Base-by-base conservation (phyloP, 2,113 vertebrate genomes). In the Chiloscyllium plagiosum region DNA sequence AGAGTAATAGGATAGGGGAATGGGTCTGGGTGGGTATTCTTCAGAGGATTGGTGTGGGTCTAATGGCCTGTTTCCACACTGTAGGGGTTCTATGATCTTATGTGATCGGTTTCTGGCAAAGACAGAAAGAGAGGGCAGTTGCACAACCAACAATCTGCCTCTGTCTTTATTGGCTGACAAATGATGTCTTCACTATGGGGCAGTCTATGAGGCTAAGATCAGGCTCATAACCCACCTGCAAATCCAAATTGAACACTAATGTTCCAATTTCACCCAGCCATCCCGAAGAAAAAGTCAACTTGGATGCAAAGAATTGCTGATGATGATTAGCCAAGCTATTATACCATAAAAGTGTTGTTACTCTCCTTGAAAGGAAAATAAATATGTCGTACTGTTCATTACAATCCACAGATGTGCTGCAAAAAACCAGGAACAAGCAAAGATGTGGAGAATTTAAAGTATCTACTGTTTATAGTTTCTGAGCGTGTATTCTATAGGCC, bases 361-460 rank as follows among this genome's bases (percentile, higher is more conserved):
- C 19, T 33, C 4, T 19, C 37, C 56, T 93, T 37, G 89, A 66
- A 93, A n/a, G 33, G 61, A 10, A 66, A 93, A 93, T 56, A 90
- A 90, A 56, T 12, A 29, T 29, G 13, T n/a, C 17, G 8, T 1
- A 92, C 89, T 66, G 61, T 66, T 37, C 61, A 66, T 68, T 65
- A 93, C 61, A 68, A 93, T 37, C 66, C 61, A 66, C 89, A 93
- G 61, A 66, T 93, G 89, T 8, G 29, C 56, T 93, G 37, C 37
- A n/a, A 93, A 37, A n/a, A 93, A 68, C 33, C n/a, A 93, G 89
- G 61, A 93, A 66, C 89, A 33, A 66, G 61, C 89, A 93, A 93
- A 93, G 89, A 93, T 68, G 89, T 20, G 20, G 89, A 65, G 89
- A 93, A 93, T 93, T 68, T 93, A 37, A 93, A 33, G 89, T 93